Base-by-base conservation (phyloP, 2,113 vertebrate genomes). In the Tricholaema leucomelas region DNA sequence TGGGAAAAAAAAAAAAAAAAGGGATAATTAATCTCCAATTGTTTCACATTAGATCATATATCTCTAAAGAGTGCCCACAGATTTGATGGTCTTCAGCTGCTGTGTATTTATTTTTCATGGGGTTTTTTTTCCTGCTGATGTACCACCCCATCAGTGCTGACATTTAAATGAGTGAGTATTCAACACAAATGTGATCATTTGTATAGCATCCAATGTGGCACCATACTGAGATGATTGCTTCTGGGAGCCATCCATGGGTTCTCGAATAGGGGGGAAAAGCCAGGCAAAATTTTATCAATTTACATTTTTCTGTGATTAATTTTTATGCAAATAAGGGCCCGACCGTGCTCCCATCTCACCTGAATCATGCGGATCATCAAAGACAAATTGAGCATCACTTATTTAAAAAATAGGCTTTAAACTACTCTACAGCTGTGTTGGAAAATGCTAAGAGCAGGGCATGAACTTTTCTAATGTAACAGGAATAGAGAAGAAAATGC, bases 101-200 rank as follows among this genome's bases (percentile, higher is more conserved):
- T 98, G 96, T 93, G 97, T 97, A 96, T 98, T 98, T 98, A 97
- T 97, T 98, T 97, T 97, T 97, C 97, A 90, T 48, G 46, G 44
- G 44, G 8, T 46, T 94, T 97, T 97, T 98, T 96, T 85, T 98
- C 96, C 97, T 95, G 83, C 96, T 97, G 97, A 97, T 97, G 97
- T 92, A 97, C 97, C 66, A 7, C 97, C 98, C 98, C 98, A 97
- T 99, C 98, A 98, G 97, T 90, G 96, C 98, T 99, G 99, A 99
- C 99, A 99, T 98, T 99, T 99, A 99, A 99, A 99, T 99, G 98
- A 98, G 98, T 98, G 98, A 98, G 98, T 98, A 98, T 98, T 99
- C 98, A 97, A 98, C 98, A 98, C 98, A 98, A 98, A 98, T 98
- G 98, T 98, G 98, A 98, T 98, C 98, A 98, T 98, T 99, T 98